Evolutionary conservation across 1,140 invertebrate species (phyloP).

Genomic region (Trichonephila inaurata): DNA sequence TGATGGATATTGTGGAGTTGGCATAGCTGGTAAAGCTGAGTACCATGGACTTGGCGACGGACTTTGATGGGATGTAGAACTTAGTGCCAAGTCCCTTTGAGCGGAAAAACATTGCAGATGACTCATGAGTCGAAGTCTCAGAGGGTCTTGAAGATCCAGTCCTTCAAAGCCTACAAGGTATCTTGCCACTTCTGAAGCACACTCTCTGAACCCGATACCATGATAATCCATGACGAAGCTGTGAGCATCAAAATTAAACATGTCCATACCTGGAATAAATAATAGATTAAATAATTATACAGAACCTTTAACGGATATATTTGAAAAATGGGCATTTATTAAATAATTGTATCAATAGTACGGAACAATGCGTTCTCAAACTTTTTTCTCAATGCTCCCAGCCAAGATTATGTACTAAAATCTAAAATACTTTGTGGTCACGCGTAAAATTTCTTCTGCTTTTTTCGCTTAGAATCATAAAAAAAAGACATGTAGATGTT

Average conservation of each 20-base stretch:
- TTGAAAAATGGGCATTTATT: too few relatives aligned
- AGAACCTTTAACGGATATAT: too few relatives aligned
- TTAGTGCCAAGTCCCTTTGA: slow-evolving; percentile 88
- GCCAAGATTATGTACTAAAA: too few relatives aligned
- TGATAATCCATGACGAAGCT: slow-evolving; percentile 98
- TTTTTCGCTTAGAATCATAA: too few relatives aligned
- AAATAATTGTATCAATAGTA: too few relatives aligned
- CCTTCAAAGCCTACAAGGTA: slow-evolving; percentile 96
- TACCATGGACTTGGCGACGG: slow-evolving; percentile 78
- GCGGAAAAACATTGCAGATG: slow-evolving; percentile 94
- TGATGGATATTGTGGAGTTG: slow-evolving; percentile 58
- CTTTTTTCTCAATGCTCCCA: too few relatives aligned
- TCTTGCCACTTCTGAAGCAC: slow-evolving; percentile 94
- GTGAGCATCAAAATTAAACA: slow-evolving; percentile 92
- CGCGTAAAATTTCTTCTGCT: too few relatives aligned
- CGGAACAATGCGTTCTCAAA: too few relatives aligned
- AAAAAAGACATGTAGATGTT: too few relatives aligned
- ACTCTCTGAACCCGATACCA: slow-evolving; percentile 96
- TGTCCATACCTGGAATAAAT: slow-evolving; percentile 85
- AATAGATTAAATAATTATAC: background rate
- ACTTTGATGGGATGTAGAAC: background rate
- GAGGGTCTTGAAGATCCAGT: slow-evolving; percentile 96
- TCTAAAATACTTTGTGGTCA: too few relatives aligned
- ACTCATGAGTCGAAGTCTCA: slow-evolving; percentile 93
- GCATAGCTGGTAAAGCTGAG: slow-evolving; percentile 72